Base-by-base conservation (phyloP, 2,888 invertebrate genomes). In the Microdon myrmicae region DNA sequence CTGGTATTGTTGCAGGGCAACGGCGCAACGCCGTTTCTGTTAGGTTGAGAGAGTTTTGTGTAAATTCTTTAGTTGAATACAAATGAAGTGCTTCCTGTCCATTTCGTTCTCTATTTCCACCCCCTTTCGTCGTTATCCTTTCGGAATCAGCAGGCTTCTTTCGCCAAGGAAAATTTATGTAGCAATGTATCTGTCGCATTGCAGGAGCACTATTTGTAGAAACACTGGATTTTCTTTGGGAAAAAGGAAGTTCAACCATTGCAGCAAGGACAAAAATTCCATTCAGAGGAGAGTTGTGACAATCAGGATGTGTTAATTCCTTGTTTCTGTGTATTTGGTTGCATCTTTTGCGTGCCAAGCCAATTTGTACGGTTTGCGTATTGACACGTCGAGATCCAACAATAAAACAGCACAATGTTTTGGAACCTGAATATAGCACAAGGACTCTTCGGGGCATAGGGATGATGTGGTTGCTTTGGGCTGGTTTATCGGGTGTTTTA, bases 181-280 rank as follows among this genome's bases (percentile, higher is more conserved):
- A 20, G 22, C 20, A 38, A 39, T 32, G 34, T 34, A 47, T 38
- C 41, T 47, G 48, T 48, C 48, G 56, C 47, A 54, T 19, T 54
- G 54, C 54, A 54, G 54, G 17, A n/a, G 10, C 23, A 13, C 38
- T 3, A 38, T 34, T 39, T 43, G 44, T 44, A 32, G 37, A 16
- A 22, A 19, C 35, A 22, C 28, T 28, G 19, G 45, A 45, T 37
- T 34, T 45, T 28, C 16, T 37, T 12, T 25, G 29, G 13, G 48
- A 23, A 8, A 26, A 38, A 12, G 13, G 35, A 16, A n/a, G 8
- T n/a, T n/a, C n/a, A n/a, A n/a, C n/a, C n/a, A n/a, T n/a, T n/a
- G n/a, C n/a, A n/a, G n/a, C n/a, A n/a, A n/a, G n/a, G n/a, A n/a
- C n/a, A n/a, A n/a, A n/a, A n/a, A n/a, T n/a, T n/a, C n/a, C n/a